Base-by-base conservation (phyloP, 92 coral and sea anemone genomes). In the Porites divaricata region DNA sequence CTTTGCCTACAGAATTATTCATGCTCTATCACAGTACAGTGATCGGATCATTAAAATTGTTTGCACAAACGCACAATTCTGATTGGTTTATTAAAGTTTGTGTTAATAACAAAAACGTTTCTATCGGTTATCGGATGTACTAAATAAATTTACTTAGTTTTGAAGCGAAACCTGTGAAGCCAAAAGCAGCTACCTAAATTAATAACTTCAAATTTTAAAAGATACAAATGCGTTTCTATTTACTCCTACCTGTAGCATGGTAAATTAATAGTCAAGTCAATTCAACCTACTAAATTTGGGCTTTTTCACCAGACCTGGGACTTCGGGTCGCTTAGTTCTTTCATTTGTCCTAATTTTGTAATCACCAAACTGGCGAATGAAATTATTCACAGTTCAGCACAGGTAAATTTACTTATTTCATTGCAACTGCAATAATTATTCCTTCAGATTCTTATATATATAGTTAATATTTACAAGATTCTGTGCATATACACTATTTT, bases 91-190 rank as follows among this genome's bases (percentile, higher is more conserved):
- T 21, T 17, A 28, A 16, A 72, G 26, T 56, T 16, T 35, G 78
- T 45, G 81, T 77, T 77, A 77, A 77, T 77, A 61, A 53, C 76
- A 48, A 41, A 23, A 52, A 48, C 61, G 67, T 23, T 63, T 23
- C n/a, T 13, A 35, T 12, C 58, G 7, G 54, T 8, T 28, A 45
- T 24, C 52, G 81, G 59, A 45, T 77, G 63, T 63, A 48, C 81
- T 41, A 49, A 41, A 28, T 62, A 59, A 58, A 75, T 75, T 75
- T 25, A 2, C 79, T 61, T 21, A 61, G 21, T 25, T 58, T 25
- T 9, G 41, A 48, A 10, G 51, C 70, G 16, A 8, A 16, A 21
- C 12, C 26, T 19, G n/a, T n/a, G 26, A 48, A 9, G 50, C 6
- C 19, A 77, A 77, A 26, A 23, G 28, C 2, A 13, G 70, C 12